A percentile compares a stretch with the other conserved stretches of the same genome.
Evolutionary conservation across 2,888 invertebrate genomes (phyloP).

Genomic region (Ochropacha duplaris): DNA sequence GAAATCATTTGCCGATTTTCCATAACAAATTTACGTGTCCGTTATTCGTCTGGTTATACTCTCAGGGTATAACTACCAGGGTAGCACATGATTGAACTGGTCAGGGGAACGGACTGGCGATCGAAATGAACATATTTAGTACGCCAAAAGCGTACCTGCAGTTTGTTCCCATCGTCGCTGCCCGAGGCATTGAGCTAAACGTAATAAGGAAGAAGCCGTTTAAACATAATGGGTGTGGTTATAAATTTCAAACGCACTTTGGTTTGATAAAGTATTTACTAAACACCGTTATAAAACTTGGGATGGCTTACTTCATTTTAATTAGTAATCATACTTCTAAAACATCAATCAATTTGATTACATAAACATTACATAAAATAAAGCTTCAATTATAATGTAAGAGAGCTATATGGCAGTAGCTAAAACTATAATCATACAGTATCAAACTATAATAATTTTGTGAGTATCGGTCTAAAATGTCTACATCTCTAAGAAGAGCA

Average conservation of each 20-base stretch:
- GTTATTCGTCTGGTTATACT: not conserved
- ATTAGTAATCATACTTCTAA: too few species aligned
- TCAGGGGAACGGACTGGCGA: not conserved
- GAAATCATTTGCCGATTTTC: not conserved
- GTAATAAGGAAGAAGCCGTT: not conserved
- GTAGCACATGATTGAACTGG: not conserved
- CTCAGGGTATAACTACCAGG: not conserved
- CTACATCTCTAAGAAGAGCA: too few species aligned
- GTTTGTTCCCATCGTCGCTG: not conserved
- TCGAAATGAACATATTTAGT: not conserved
- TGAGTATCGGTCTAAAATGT: too few species aligned
- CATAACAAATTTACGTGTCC: not conserved
- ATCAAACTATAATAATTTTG: too few species aligned
- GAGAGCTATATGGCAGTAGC: too few species aligned
- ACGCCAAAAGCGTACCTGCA: not conserved
- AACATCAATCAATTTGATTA: too few species aligned
- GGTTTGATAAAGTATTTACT: not conserved
- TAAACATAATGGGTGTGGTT: not conserved
- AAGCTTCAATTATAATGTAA: too few species aligned
- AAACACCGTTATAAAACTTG: too few species aligned
- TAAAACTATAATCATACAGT: too few species aligned
- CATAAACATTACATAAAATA: too few species aligned
- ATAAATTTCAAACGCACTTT: not conserved
- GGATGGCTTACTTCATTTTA: too few species aligned
- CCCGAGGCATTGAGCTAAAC: not conserved